Conservation (phyloP, 2,888 invertebrate species). For the Cataglyphis albicans region DNA sequence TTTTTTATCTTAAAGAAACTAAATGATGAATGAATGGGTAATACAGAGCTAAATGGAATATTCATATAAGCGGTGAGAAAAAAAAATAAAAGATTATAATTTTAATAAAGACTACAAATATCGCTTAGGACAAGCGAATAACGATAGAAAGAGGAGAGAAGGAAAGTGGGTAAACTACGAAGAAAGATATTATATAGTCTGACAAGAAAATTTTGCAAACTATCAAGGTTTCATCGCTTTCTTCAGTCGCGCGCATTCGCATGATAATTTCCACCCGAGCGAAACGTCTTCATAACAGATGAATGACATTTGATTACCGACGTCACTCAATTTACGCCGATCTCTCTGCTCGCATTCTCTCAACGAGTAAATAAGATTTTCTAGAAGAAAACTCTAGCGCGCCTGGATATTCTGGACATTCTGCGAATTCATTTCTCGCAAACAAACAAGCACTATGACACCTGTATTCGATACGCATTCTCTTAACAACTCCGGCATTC, state of each 20-base stretch:
- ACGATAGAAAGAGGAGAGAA: slow-evolving; percentile 17
- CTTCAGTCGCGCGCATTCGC: slow-evolving; percentile 50
- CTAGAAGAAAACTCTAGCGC: slow-evolving; percentile 45
- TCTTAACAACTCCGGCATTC: slow-evolving; percentile 38
- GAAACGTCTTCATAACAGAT: slow-evolving; percentile 50
- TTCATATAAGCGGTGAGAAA: slow-evolving; percentile 11
- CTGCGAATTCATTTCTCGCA: slow-evolving; percentile 49
- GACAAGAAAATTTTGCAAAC: slow-evolving; percentile 46
- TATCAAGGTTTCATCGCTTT: slow-evolving; percentile 48
- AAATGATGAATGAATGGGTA: not conserved
- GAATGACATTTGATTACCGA: slow-evolving; percentile 57
- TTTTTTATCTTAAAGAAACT: slow-evolving; percentile 22
- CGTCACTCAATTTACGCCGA: slow-evolving; percentile 55
- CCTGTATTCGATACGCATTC: slow-evolving; percentile 40
- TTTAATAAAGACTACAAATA: slow-evolving; percentile 48
- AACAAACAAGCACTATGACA: slow-evolving; percentile 33
- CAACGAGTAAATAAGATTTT: slow-evolving; percentile 46
- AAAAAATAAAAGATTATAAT: slow-evolving; percentile 42
- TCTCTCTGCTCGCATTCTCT: slow-evolving; percentile 32
- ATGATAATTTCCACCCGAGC: slow-evolving; percentile 53
- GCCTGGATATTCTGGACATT: slow-evolving; percentile 26
- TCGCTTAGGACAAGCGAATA: not conserved
- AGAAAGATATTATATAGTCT: slow-evolving; percentile 35
- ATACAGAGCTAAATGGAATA: slow-evolving; percentile 33
- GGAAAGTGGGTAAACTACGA: not conserved